Conservation (phyloP, 2,888 invertebrate genomes). For the Callyntrura guangdongensis region DNA sequence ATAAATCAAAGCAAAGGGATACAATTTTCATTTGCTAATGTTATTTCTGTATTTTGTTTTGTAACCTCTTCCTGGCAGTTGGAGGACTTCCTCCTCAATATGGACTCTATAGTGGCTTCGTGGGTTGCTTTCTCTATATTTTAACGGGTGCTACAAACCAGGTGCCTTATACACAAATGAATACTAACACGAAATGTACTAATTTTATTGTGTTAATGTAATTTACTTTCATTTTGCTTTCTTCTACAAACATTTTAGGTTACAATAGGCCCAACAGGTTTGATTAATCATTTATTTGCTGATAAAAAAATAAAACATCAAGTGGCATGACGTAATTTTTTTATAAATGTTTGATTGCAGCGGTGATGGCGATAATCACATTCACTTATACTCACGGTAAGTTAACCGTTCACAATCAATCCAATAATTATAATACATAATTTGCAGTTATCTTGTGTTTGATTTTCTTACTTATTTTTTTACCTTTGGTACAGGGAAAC, state of each 20-base stretch:
- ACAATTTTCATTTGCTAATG: too few relatives aligned
- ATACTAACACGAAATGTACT: neutral
- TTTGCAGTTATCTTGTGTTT: neutral
- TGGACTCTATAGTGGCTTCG: constrained; percentile 82
- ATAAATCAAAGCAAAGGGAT: too few relatives aligned
- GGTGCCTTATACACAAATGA: too few relatives aligned
- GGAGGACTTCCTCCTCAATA: constrained; percentile 49
- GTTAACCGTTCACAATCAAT: neutral
- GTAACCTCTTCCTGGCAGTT: neutral
- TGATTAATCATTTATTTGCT: constrained; percentile 8
- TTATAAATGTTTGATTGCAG: constrained; percentile 57
- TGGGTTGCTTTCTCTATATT: constrained; percentile 84
- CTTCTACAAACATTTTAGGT: constrained; percentile 57
- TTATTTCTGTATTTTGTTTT: neutral
- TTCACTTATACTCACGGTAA: constrained; percentile 81
- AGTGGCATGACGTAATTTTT: neutral
- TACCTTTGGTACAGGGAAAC: constrained; percentile 61
- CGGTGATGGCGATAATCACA: constrained; percentile 83
- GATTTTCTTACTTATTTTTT: too few relatives aligned
- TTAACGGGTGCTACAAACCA: constrained; percentile 82
- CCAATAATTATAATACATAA: neutral
- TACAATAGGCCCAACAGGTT: constrained; percentile 76
- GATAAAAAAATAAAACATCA: neutral
- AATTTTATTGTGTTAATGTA: neutral
- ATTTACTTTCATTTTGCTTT: constrained; percentile 1